Base-by-base conservation (phyloP, 1,140 invertebrate genomes). In the Thaumatotibia leucotreta region DNA sequence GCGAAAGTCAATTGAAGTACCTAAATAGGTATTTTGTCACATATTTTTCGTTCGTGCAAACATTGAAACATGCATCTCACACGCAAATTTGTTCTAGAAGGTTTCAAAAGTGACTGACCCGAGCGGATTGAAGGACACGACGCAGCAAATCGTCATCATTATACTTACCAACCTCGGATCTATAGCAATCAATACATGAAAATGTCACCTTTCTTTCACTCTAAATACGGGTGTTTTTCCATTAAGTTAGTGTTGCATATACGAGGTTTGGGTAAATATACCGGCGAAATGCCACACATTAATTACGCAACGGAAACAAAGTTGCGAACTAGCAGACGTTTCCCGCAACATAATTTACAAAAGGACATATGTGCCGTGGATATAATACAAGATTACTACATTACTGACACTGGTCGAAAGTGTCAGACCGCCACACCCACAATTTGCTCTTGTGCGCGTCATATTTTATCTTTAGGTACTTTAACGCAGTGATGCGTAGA, bases 21-120 rank as follows among this genome's bases (percentile, higher is more conserved):
- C n/a, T n/a, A n/a, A n/a, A n/a, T n/a, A n/a, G n/a, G n/a, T n/a
- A n/a, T n/a, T n/a, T n/a, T n/a, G n/a, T n/a, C n/a, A n/a, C n/a
- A n/a, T n/a, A n/a, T n/a, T n/a, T n/a, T n/a, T n/a, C n/a, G n/a
- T n/a, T n/a, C n/a, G n/a, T n/a, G n/a, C n/a, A n/a, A n/a, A n/a
- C n/a, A n/a, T n/a, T n/a, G 4, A 10, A 10, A 4, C 23, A 2
- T 23, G 23, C 50, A 24, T 52, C 50, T 11, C 23, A 24, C 4
- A 10, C 17, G 23, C 20, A 24, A n/a, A 52, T n/a, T 58, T n/a
- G n/a, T 58, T 58, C 52, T 31, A 27, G 23, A 58, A 58, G 23
- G 23, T 58, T 58, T 23, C 52, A 58, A 58, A 58, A 58, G 52
- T 58, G 52, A 58, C 23, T 58, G 24, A 58, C 52, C 52, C 27